Conservation (phyloP, 2,113 vertebrate genomes). For the Trachemys scripta region DNA sequence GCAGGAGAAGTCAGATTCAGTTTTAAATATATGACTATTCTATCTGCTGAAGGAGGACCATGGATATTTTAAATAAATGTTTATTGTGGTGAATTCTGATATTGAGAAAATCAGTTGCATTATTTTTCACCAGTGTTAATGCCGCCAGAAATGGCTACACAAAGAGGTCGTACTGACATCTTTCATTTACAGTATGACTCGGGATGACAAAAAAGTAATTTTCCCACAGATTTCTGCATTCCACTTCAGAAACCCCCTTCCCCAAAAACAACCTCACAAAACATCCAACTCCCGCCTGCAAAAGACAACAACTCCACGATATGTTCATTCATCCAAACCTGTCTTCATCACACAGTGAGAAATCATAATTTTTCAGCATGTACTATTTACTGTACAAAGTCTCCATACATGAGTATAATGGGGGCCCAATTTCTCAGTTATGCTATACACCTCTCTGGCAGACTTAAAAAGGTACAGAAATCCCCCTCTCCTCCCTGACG, state of each 20-base stretch:
- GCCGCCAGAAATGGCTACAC: background rate
- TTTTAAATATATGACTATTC: background rate
- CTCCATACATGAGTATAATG: background rate
- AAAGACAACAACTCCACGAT: background rate
- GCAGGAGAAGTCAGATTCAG: background rate
- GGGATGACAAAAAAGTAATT: background rate
- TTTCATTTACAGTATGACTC: background rate
- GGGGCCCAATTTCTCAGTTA: background rate
- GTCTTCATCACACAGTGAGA: background rate
- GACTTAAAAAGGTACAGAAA: background rate
- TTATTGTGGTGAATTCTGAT: background rate
- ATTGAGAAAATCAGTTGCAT: background rate
- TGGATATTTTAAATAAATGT: background rate
- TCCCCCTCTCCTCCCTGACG: rapidly evolving
- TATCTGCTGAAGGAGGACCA: background rate
- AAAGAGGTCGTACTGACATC: background rate
- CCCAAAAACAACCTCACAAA: background rate
- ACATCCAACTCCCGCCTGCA: too few relatives aligned
- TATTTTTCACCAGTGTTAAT: background rate
- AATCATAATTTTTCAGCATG: background rate
- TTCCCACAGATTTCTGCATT: background rate
- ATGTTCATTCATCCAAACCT: background rate
- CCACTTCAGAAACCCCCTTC: background rate
- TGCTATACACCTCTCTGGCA: background rate
- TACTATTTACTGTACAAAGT: background rate